phyloP scores from a whole-genome alignment of 2,888 invertebrate genomes.

The Gisinianus flammeolus region DNA sequence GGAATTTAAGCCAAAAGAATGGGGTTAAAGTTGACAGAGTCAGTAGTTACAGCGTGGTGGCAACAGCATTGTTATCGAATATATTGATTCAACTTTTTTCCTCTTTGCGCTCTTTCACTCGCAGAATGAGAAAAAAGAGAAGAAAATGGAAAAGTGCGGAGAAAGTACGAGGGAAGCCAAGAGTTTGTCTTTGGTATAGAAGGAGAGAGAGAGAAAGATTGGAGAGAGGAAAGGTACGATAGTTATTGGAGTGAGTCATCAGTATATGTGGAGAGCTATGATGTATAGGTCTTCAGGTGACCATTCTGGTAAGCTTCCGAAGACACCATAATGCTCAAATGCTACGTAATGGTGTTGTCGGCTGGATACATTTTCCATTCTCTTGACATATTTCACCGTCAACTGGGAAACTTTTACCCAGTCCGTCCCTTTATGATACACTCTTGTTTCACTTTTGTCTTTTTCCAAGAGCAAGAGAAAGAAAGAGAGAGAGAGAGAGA shows the following conservation, averaged over 20 bases:
- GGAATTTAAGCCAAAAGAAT: no score
- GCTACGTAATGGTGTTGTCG: constrained; percentile 35
- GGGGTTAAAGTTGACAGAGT: no score
- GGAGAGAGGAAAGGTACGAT: no score
- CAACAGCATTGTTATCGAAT: no score
- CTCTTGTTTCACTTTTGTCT: constrained; percentile 27
- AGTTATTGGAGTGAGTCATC: background rate
- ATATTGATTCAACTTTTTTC: no score
- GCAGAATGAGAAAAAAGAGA: no score
- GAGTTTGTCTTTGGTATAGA: background rate
- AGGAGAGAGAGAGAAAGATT: background rate
- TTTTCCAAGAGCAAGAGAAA: no score
- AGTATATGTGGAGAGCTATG: constrained; percentile 33
- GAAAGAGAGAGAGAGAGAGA: no score
- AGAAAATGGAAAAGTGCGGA: no score
- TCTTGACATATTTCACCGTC: constrained; percentile 39
- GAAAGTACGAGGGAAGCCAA: no score
- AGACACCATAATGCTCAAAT: constrained; percentile 36
- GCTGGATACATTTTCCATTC: constrained; percentile 33
- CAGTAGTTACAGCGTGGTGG: no score
- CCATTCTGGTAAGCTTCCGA: constrained; percentile 38
- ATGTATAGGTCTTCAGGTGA: constrained; percentile 45
- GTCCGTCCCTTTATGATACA: constrained; percentile 35
- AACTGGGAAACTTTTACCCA: constrained; percentile 15
- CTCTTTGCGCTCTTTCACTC: no score